Evolutionary conservation across 1,140 invertebrate species (phyloP), one percentile per base, ranked within the genome.

Genomic region (Cryptotermes secundus): DNA sequence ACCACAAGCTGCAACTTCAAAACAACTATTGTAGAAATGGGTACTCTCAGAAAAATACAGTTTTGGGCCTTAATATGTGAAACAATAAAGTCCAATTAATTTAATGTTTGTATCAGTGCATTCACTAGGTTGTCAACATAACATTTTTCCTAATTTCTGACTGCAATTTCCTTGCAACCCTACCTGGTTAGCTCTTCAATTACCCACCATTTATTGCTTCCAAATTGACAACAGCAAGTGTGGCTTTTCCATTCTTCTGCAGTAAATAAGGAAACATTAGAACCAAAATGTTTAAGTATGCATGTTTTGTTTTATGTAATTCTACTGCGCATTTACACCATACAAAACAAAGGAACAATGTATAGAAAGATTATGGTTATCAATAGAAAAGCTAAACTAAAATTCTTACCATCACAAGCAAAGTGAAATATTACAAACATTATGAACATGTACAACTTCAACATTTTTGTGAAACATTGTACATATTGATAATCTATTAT

Each of bases 401-500:
- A 72, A 31, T 31, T 72, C n/a, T 72, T 19, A 3, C 24, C 59
- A 31, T 72, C n/a, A 72, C 59, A 72, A 72, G 59, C 59, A 72
- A 72, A 72, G 59, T 72, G 59, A n/a, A 31, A 72, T 72, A n/a
- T 72, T 72, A 72, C 14, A 14, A 72, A 72, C 59, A 72, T n/a
- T n/a, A 10, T 72, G 31, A 72, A 72, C 59, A 72, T 72, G 59
- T 72, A 72, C 59, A 72, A 72, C 59, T 72, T 31, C 31, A n/a
- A 72, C 59, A 72, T 72, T 72, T 14, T 26, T 26, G 31, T 72
- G n/a, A 72, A 3, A 72, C n/a, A 72, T 31, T 72, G 59, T 72
- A 72, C 59, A 72, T 72, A 72, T n/a, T 31, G 59, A 72, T 72
- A 72, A 72, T 72, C 59, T 72, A 72, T 72, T 72, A 9, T 72